These are phyloP conservation scores for Argynnis bischoffii DNA, from an alignment of 2,888 invertebrate species.

Conservation along the genomic window DNA sequence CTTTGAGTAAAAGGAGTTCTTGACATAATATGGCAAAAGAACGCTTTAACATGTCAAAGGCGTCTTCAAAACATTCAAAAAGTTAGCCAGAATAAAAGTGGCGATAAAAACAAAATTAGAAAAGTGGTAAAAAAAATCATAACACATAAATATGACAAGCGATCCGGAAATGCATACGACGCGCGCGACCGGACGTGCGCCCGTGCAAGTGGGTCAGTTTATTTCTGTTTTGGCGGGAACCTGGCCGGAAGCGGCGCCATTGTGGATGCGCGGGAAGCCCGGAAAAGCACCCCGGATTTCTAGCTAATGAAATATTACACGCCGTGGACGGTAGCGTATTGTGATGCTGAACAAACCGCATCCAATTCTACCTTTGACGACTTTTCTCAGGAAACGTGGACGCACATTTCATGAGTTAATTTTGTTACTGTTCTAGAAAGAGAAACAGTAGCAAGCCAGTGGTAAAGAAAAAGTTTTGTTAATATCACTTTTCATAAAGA, in stretches of 20 bases:
- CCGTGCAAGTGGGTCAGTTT: conserved; percentile 78
- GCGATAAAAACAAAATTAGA: conserved; percentile 35
- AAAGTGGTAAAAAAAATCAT: conserved; percentile 55
- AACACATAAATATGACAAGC: conserved; percentile 76
- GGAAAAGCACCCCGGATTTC: conserved; percentile 79
- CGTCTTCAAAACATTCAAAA: not conserved
- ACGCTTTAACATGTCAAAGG: conserved; percentile 3
- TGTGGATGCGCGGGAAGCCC: conserved; percentile 79
- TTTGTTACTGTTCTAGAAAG: conserved; percentile 53
- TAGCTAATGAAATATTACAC: conserved; percentile 77
- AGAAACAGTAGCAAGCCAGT: conserved; percentile 60
- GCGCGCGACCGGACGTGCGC: conserved; percentile 70
- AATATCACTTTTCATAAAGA: not conserved
- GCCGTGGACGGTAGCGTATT: conserved; percentile 59
- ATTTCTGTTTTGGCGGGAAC: conserved; percentile 82
- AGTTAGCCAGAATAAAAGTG: conserved; percentile 19
- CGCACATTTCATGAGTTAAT: conserved; percentile 55
- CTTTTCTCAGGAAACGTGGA: conserved; percentile 65
- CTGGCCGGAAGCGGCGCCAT: conserved; percentile 80
- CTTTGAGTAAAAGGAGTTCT: not conserved
- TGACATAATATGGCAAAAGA: not conserved
- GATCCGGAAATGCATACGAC: conserved; percentile 77
- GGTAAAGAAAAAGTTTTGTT: conserved; percentile 4
- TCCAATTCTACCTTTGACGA: conserved; percentile 46
- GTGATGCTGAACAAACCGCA: conserved; percentile 51